Base-by-base conservation (phyloP, 2,888 invertebrate species). In the Drosophila borealis region DNA sequence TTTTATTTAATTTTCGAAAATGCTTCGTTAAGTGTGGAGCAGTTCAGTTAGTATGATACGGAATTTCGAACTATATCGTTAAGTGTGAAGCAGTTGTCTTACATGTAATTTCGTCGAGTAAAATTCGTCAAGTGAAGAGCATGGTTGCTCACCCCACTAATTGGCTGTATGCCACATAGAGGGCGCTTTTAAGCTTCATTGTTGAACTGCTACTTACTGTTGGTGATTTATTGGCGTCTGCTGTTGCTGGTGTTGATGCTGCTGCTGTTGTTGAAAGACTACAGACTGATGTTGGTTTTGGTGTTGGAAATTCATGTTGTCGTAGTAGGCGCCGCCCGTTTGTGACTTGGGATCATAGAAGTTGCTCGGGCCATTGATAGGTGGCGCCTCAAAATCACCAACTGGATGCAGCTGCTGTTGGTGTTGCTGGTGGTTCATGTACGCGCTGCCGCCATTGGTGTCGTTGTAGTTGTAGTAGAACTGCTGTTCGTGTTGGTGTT, bases 341-440 rank as follows among this genome's bases (percentile, higher is more conserved):
- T 91, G 91, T 45, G 84, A 68, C 75, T 92, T 92, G 19, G 91
- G 79, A 42, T 92, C 91, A 49, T 91, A 90, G 62, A 92, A 92
- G 74, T 86, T 91, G 10, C 79, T 79, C 10, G 87, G 75, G 1
- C 88, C 84, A 62, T 86, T 90, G 34, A 90, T 84, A 76, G 91
- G 84, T 63, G 89, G 79, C 73, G 87, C 80, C 0, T 92, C 93
- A 44, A 91, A 90, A 34, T 90, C 90, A 62, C 81, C 83, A 68
- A 86, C 80, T 17, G 81, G 89, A 62, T 90, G 82, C 14, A 76
- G 88, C n/a, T 78, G 89, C 29, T 69, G 79, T 56, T 82, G 82
- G 25, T 88, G 84, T n/a, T 86, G 88, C 39, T 88, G 90, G 45
- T 80, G 78, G 66, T 84, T 88, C 66, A 89, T 75, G 78, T 86